Evolutionary conservation across 2,888 invertebrate species (phyloP).

Genomic region (Cremastobaeus sp.): DNA sequence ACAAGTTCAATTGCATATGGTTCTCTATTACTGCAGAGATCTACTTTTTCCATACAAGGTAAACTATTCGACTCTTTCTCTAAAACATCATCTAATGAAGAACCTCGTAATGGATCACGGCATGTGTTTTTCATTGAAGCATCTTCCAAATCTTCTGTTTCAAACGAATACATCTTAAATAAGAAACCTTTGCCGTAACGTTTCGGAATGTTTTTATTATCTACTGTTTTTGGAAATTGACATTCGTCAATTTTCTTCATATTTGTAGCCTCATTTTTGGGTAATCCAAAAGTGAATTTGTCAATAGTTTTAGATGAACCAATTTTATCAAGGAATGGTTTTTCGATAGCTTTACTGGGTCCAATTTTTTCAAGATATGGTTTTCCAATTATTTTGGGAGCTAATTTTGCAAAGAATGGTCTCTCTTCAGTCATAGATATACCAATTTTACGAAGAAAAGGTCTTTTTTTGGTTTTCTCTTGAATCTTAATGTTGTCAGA

Average conservation of each 20-base stretch:
- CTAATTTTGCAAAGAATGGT: slow-evolving; percentile 72
- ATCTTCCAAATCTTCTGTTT: slow-evolving; percentile 74
- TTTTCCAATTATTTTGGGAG: slow-evolving; percentile 73
- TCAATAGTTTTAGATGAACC: slow-evolving; percentile 74
- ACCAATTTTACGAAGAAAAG: slow-evolving; percentile 75
- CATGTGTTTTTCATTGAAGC: slow-evolving; percentile 60
- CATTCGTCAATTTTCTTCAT: slow-evolving; percentile 28
- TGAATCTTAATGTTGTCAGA: slow-evolving; percentile 62
- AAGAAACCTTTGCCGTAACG: slow-evolving; percentile 73
- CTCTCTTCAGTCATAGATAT: slow-evolving; percentile 76
- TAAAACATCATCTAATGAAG: slow-evolving; percentile 71
- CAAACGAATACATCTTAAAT: slow-evolving; percentile 76
- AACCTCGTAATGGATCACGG: slow-evolving; percentile 69
- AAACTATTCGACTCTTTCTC: slow-evolving; percentile 68
- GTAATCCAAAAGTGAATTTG: slow-evolving; percentile 72
- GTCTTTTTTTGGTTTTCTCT: slow-evolving; percentile 70
- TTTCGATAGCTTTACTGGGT: slow-evolving; percentile 74
- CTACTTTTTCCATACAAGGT: slow-evolving; percentile 43
- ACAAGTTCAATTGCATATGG: slow-evolving; percentile 69
- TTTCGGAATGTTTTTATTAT: slow-evolving; percentile 43
- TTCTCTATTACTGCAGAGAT: slow-evolving; percentile 46
- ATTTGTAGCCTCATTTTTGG: slow-evolving; percentile 45
- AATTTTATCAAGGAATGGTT: slow-evolving; percentile 74
- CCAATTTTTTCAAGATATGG: slow-evolving; percentile 76
- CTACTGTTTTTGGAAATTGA: slow-evolving; percentile 11